Evolutionary conservation across 2,888 invertebrate genomes (phyloP), one percentile per base, ranked within the genome.

Genomic region (Kryphioiulus occultus): DNA sequence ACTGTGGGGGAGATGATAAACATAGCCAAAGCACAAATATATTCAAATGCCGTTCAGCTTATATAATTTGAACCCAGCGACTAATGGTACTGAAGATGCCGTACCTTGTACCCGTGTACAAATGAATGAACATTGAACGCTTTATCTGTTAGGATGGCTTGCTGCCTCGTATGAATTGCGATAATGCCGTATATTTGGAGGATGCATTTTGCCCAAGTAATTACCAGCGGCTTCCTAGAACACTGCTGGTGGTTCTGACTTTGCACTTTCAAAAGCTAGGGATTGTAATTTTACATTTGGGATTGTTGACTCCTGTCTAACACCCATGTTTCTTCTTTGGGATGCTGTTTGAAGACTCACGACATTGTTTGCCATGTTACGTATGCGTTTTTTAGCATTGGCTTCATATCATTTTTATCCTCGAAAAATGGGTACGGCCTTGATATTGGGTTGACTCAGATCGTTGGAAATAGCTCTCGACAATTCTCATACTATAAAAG

Each of bases 51-150:
- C 9, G n/a, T n/a, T n/a, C n/a, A n/a, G n/a, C 5, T 5, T 53
- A 53, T 53, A n/a, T n/a, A n/a, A 53, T 53, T 53, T n/a, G 53
- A 53, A 9, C 53, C n/a, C n/a, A 53, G 53, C 53, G 53, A 53
- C 53, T 53, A 53, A 53, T n/a, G n/a, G 15, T 68, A 26, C 22
- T 4, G 26, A 68, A 68, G 68, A 42, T 85, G 85, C 32, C 26
- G n/a, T 5, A 44, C 85, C 9, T 85, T 85, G 85, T 85, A 35
- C n/a, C 32, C 44, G 22, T n/a, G 0, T 85, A 22, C 12, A 35
- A 44, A 42, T 44, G 22, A 85, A 85, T 85, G 39, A 85, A 85
- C 85, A 85, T 85, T 42, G 44, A 12, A 39, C 85, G 85, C 26
- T 85, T 85, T 85, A 85, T 85, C 44, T 85, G 84, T 26, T 84